Evolutionary conservation across 2,113 vertebrate genomes (phyloP), one percentile per base, ranked within the genome.

Genomic region (Abramis brama): DNA sequence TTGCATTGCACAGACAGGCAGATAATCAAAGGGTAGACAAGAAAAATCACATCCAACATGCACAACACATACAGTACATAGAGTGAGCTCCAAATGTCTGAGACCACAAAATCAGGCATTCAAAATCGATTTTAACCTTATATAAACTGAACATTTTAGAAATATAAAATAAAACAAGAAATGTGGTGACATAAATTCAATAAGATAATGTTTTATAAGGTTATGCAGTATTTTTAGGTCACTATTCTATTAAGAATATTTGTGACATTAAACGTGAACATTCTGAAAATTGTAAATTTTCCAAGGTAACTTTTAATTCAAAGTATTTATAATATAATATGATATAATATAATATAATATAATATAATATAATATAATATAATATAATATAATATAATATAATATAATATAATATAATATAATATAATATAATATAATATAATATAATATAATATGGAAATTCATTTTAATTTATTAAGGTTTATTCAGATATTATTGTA

Each of bases 11-110:
- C 50, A 74, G 82, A 73, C 50, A 73, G 68, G 68, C 47, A 25
- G 66, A 50, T 59, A 83, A 83, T 83, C 81, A 83, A 83, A 57
- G 21, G 50, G 17, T 59, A 39, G 50, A 39, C 21, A 25, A 83
- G 66, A 83, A 43, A 57, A 83, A 43, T 25, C 27, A 73, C 66
- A 57, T 39, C 13, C 9, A 39, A 47, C 52, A 62, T 8, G 47
- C 10, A 50, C 21, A 50, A 55, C 9, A 70, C 45, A 70, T 64
- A 71, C n/a, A n/a, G n/a, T n/a, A n/a, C n/a, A 64, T 73, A n/a
- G 19, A 39, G 25, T 2, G 50, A 11, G 17, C 8, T 57, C 75
- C 30, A 55, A 33, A 19, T 0, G n/a, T 23, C 43, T 75, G 43
- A 74, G 43, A 74, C 12, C 43, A 47, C 71, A 17, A 71, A 70